Evolutionary conservation across 2,797 vertebrate species (phyloP), one percentile per base, ranked within the genome.

Genomic region (Melanogrammus aeglefinus): DNA sequence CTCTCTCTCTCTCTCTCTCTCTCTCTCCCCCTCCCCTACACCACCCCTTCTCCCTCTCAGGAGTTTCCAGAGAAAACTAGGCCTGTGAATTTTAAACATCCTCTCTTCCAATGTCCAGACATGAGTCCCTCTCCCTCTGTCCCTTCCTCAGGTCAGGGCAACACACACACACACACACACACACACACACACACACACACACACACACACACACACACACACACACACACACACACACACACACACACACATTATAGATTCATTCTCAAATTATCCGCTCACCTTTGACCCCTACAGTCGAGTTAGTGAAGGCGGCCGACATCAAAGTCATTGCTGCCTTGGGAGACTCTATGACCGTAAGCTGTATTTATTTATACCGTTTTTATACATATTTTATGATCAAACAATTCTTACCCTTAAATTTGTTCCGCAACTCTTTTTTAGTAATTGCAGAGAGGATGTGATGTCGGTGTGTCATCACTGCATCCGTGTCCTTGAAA

Each of bases 261-360:
- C 13, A 27, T 3, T 18, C 51, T 57, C 51, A 18, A 21, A 57
- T 3, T 0, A 24, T 63, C 75, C 8, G n/a, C 75, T 27, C 3
- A 33, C 51, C 27, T 82, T 35, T 78, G 6, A 76, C 73, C 84
- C 83, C 90, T 79, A 85, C 81, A 99, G 98, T 97, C 92, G 97
- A 99, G 84, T 89, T 90, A 78, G 94, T 99, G 92, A 99, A 92
- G 81, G 94, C 95, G 0, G 97, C 95, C 0, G 97, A 99, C 87
- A 96, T 99, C 90, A 95, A 87, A 83, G 94, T 97, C 73, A 94
- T 99, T 12, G 96, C 94, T 76, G 97, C 96, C 10, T 57, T 99
- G 86, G 97, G 97, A 8, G 97, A 99, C 87, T 99, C 98, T 12
- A 72, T 99, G 77, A 99, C 97, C 2, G 97, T 98, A 92, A 93